A percentile compares a stretch with the other conserved stretches of the same genome.
Conservation (phyloP, 2,888 invertebrate genomes). For the Sarcophaga subvicina region DNA sequence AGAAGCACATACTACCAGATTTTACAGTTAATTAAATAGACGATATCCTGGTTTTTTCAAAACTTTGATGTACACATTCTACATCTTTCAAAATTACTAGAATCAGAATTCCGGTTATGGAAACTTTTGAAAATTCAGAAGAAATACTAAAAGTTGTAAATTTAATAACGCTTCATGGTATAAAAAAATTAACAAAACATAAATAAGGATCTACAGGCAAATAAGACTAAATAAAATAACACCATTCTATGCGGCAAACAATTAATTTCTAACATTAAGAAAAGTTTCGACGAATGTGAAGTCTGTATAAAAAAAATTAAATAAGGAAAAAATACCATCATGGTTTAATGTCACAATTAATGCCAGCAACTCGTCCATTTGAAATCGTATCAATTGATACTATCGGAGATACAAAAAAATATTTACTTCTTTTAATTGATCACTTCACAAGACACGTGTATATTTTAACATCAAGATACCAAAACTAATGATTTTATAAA, state of each 20-base stretch:
- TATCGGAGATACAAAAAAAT: constrained; percentile 76
- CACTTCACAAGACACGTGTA: constrained; percentile 75
- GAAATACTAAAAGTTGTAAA: constrained; percentile 45
- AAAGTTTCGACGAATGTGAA: constrained; percentile 53
- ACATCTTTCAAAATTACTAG: constrained; percentile 12
- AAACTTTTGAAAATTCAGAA: constrained; percentile 2
- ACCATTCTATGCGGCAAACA: constrained; percentile 58
- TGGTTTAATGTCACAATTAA: constrained; percentile 65
- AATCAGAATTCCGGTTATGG: constrained; percentile 61
- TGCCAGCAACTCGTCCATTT: constrained; percentile 70
- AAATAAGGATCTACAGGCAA: constrained; percentile 22
- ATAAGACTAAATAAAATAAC: constrained; percentile 61
- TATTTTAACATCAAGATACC: constrained; percentile 73
- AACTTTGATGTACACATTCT: constrained; percentile 60
- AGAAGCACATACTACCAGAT: constrained; percentile 45
- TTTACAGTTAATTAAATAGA: constrained; percentile 68
- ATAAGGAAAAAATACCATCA: constrained; percentile 55
- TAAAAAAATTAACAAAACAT: constrained; percentile 39
- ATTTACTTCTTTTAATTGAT: constrained; percentile 74
- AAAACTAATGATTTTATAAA: constrained; percentile 74
- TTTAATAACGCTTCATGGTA: constrained; percentile 41
- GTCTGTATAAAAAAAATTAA: constrained; percentile 66
- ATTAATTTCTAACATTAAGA: constrained; percentile 55
- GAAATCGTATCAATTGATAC: no score
- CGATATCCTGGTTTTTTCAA: constrained; percentile 68